Base-by-base conservation (phyloP, 1,140 invertebrate genomes). In the Heliconius hewitsoni region DNA sequence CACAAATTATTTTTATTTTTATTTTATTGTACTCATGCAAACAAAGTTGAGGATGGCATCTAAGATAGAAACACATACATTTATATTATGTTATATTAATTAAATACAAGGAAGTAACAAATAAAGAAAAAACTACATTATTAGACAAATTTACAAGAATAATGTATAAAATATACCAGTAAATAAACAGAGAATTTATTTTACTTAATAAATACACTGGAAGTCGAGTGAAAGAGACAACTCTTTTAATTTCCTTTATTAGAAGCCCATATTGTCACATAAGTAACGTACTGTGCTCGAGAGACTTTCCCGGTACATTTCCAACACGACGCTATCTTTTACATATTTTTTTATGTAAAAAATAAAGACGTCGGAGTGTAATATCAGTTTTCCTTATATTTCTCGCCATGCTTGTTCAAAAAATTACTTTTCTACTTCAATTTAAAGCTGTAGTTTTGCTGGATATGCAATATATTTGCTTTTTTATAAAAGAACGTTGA, bases 291-390 rank as follows among this genome's bases (percentile, higher is more conserved):
- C 73, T 78, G 30, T 50, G 50, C 37, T 71, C 13, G 73, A 73
- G 73, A 74, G 66, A 60, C 71, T 74, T 39, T 74, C 60, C 46
- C 42, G 30, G 55, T 66, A 42, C 30, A 70, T 71, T 79, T 71
- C 52, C 57, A 79, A 27, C 52, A 6, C 19, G 19, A 66, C 57
- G 55, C 37, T 46, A 74, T 39, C 57, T 60, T 78, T 78, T 72
- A 78, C 71, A 78, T 78, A 73, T 72, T 78, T 78, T 46, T 73
- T 73, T 57, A 71, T 66, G 16, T 52, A 72, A 77, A 77, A 39
- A 73, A 13, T 66, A 16, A 66, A 27, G 23, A 13, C 60, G 13
- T 66, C 13, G 13, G 42, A 46, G 42, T 9, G 23, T 66, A 66
- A 66, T 66, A 66, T 66, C 60, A 66, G 30, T 66, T 66, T 66